phyloP scores from a whole-genome alignment of 2,113 vertebrate genomes.

The Cynoglossus semilaevis region DNA sequence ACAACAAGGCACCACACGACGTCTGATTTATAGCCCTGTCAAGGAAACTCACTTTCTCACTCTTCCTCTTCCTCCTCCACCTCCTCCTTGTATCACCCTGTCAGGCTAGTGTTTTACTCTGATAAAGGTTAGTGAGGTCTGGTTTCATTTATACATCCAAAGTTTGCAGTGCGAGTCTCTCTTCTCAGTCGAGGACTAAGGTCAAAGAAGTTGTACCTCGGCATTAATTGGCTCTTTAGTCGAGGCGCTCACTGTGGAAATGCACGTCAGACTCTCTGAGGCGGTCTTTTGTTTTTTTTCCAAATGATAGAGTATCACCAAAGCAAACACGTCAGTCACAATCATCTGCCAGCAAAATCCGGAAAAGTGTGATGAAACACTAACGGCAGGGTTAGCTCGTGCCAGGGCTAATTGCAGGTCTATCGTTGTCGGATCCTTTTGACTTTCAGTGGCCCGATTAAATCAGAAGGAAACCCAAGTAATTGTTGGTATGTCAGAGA shows the following conservation, averaged over 20 bases:
- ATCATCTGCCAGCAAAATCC: conserved; percentile 46
- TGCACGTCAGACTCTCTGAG: conserved; percentile 33
- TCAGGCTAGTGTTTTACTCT: conserved; percentile 23
- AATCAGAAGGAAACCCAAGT: conserved; percentile 44
- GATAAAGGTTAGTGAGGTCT: conserved; percentile 50
- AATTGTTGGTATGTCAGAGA: conserved; percentile 26
- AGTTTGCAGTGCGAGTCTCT: conserved; percentile 6
- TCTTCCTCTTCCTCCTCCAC: conserved; percentile 2
- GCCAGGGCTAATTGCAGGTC: conserved; percentile 47
- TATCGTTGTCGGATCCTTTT: conserved; percentile 39
- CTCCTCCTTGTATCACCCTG: no score
- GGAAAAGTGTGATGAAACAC: conserved; percentile 36
- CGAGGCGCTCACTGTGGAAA: conserved; percentile 21
- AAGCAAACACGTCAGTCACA: no score
- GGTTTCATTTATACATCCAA: conserved; percentile 22
- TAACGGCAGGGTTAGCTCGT: conserved; percentile 31
- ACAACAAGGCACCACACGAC: background rate
- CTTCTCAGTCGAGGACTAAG: conserved; percentile 27
- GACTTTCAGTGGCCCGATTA: conserved; percentile 53
- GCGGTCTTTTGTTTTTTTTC: conserved; percentile 16
- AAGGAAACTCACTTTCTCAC: conserved; percentile 1
- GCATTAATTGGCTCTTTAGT: conserved; percentile 46
- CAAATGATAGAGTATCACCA: conserved; percentile 34
- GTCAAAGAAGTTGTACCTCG: conserved; percentile 41
- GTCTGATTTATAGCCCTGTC: background rate